Conservation (phyloP, 2,888 invertebrate species). For the Danaus chrysippus region DNA sequence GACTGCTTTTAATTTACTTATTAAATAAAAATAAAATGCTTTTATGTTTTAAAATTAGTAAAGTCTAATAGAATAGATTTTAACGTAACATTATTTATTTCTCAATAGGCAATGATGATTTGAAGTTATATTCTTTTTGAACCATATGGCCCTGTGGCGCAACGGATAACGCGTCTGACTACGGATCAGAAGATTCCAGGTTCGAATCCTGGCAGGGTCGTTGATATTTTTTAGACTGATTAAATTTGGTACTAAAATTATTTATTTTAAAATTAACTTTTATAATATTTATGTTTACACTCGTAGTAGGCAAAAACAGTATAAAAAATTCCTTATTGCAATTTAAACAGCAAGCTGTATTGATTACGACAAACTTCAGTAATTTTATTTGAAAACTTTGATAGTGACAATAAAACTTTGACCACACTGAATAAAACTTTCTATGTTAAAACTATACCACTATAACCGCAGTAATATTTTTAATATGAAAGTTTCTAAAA, state of each 20-base stretch:
- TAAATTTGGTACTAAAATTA: neutral
- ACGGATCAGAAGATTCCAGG: conserved; percentile 84
- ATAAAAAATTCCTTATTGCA: too few relatives aligned
- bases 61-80: too few relatives aligned
- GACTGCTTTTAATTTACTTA: neutral
- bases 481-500: too few relatives aligned
- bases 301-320: too few relatives aligned
- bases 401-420: conserved; percentile 7
- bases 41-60: too few relatives aligned
- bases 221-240: neutral
- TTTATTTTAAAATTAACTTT: too few relatives aligned
- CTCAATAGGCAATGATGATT: neutral
- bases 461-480: neutral
- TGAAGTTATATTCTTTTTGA: neutral
- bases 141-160: conserved; percentile 79
- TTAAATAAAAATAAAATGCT: neutral
- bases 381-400: conserved; percentile 1
- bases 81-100: neutral
- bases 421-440: neutral
- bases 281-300: too few relatives aligned
- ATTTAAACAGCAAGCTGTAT: too few relatives aligned
- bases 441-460: neutral
- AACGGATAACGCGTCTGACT: conserved; percentile 85
- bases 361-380: neutral
- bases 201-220: conserved; percentile 83